These are phyloP conservation scores for Heterodera carotae DNA, from an alignment of 1,140 invertebrate genomes.

Conservation along the genomic window DNA sequence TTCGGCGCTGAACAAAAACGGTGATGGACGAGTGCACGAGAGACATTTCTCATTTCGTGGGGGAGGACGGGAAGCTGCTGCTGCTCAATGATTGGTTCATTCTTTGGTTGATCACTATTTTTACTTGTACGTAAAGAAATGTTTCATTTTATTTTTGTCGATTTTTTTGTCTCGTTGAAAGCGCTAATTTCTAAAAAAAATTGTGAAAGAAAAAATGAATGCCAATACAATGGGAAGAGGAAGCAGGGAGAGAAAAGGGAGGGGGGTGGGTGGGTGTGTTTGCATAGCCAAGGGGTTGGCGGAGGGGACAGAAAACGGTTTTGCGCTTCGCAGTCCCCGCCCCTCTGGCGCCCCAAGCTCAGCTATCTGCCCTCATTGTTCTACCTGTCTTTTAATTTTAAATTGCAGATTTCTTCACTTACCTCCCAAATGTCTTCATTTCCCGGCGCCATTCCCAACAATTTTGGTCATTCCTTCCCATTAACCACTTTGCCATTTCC, in stretches of 20 bases:
- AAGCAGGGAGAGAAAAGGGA: no score
- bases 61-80: no score
- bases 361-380: not conserved
- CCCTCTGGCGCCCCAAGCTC: not conserved
- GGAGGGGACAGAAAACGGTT: not conserved
- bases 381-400: not conserved
- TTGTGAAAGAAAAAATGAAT: no score
- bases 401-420: not conserved
- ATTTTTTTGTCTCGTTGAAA: no score
- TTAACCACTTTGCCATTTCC: not conserved
- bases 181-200: no score
- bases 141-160: no score
- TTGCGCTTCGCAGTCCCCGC: no score
- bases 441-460: constrained; percentile 2
- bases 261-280: not conserved
- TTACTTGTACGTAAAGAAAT: no score
- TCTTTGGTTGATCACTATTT: no score
- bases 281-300: not conserved
- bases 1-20: not conserved
- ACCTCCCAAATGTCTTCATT: not conserved
- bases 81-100: no score
- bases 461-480: not conserved
- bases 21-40: not conserved
- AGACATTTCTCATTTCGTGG: no score
- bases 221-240: no score